Conservation (phyloP, 2,888 invertebrate species). For the Conistra vaccinii region DNA sequence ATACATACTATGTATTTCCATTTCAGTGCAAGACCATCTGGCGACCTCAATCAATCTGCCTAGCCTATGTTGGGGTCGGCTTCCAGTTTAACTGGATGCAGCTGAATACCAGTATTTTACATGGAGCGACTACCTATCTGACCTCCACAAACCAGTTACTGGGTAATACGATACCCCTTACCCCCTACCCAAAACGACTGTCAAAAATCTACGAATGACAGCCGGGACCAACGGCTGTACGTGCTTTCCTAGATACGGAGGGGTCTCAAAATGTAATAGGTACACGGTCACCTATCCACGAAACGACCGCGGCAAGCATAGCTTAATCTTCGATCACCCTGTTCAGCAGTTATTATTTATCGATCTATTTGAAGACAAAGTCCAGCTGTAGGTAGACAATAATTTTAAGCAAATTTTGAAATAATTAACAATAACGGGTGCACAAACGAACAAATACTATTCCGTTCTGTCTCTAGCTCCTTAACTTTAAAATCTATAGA, state of each 20-base stretch:
- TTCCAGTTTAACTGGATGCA: no score
- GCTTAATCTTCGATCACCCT: not conserved
- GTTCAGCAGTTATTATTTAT: not conserved
- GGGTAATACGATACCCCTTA: no score
- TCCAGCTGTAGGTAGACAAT: not conserved
- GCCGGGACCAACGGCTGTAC: not conserved
- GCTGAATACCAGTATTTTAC: no score
- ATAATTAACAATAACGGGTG: not conserved
- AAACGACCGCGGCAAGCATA: not conserved
- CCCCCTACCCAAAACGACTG: no score
- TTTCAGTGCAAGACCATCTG: not conserved
- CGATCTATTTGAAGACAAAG: not conserved
- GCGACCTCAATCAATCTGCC: not conserved
- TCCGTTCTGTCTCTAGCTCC: not conserved
- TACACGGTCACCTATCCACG: not conserved
- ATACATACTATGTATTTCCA: not conserved
- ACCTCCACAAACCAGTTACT: no score
- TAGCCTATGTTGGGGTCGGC: no score
- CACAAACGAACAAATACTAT: not conserved
- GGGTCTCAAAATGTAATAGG: not conserved
- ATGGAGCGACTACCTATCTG: no score
- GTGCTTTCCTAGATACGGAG: not conserved
- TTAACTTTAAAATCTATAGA: conserved; percentile 5
- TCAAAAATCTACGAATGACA: not conserved
- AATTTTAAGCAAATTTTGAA: not conserved